Evolutionary conservation across 1,140 invertebrate genomes (phyloP).

Genomic region (Hyles vespertilio): DNA sequence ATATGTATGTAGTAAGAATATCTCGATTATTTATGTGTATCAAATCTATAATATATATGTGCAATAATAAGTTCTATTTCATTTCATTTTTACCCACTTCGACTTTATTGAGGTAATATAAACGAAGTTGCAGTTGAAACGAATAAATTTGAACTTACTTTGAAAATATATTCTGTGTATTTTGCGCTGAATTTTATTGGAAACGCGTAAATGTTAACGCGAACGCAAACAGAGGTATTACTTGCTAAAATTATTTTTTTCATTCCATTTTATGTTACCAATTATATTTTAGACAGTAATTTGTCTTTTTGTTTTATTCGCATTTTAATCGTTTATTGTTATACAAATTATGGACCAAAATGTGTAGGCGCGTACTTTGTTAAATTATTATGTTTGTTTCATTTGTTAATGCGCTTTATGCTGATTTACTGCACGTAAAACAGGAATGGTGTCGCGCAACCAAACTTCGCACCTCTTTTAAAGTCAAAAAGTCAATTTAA

Average conservation of each 20-base stretch:
- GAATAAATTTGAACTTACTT: too few relatives aligned
- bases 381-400: background rate
- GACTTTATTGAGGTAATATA: too few relatives aligned
- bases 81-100: too few relatives aligned
- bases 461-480: too few relatives aligned
- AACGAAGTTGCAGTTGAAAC: too few relatives aligned
- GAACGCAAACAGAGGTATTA: conserved; percentile 3
- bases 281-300: background rate
- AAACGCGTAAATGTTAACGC: conserved; percentile 14
- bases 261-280: conserved; percentile 2
- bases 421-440: background rate
- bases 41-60: too few relatives aligned
- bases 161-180: too few relatives aligned
- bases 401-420: background rate
- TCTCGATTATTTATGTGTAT: too few relatives aligned
- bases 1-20: too few relatives aligned
- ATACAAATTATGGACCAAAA: background rate
- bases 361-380: background rate
- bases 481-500: too few relatives aligned
- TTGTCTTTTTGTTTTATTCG: background rate
- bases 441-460: background rate
- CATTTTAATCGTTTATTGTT: background rate
- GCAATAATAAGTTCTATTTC: too few relatives aligned
- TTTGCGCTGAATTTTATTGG: conserved; percentile 13
- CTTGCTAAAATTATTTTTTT: conserved; percentile 1